phyloP scores from a whole-genome alignment of 2,888 invertebrate species.

The Tortrix viridana region DNA sequence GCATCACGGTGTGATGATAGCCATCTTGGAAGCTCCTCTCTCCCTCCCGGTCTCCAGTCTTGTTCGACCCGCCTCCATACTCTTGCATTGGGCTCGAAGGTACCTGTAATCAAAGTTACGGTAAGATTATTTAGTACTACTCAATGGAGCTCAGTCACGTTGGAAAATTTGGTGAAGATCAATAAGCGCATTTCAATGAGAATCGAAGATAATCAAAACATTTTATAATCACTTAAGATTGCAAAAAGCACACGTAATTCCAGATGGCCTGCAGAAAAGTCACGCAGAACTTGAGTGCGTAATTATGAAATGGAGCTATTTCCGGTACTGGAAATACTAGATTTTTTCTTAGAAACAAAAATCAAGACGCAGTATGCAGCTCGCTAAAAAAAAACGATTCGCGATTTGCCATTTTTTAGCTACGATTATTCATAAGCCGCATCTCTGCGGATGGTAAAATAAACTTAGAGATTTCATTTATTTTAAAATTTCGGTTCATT shows the following conservation, averaged over 20 bases:
- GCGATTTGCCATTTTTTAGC: not conserved
- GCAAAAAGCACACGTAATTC: not conserved
- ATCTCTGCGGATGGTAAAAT: not conserved
- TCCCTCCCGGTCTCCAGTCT: conserved; percentile 64
- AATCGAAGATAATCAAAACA: too few relatives aligned
- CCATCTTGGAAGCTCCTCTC: conserved; percentile 54
- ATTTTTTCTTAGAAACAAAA: too few relatives aligned
- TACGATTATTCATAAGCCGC: not conserved
- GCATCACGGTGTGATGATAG: conserved; percentile 65
- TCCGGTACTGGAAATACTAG: too few relatives aligned
- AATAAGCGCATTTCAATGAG: too few relatives aligned
- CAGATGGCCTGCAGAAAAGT: conserved; percentile 5
- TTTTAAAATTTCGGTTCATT: not conserved
- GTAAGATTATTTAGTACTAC: too few relatives aligned
- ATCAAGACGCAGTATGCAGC: too few relatives aligned
- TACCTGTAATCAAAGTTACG: conserved; percentile 47
- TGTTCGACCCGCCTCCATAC: conserved; percentile 73
- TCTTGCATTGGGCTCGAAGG: conserved; percentile 77
- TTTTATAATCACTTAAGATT: not conserved
- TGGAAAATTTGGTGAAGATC: too few relatives aligned
- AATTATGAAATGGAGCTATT: not conserved
- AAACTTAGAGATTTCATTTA: not conserved
- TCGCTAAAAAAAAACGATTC: too few relatives aligned
- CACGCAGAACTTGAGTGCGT: not conserved
- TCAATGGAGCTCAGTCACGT: too few relatives aligned